Evolutionary conservation across 2,888 invertebrate genomes (phyloP).

Genomic region (Timema podura): DNA sequence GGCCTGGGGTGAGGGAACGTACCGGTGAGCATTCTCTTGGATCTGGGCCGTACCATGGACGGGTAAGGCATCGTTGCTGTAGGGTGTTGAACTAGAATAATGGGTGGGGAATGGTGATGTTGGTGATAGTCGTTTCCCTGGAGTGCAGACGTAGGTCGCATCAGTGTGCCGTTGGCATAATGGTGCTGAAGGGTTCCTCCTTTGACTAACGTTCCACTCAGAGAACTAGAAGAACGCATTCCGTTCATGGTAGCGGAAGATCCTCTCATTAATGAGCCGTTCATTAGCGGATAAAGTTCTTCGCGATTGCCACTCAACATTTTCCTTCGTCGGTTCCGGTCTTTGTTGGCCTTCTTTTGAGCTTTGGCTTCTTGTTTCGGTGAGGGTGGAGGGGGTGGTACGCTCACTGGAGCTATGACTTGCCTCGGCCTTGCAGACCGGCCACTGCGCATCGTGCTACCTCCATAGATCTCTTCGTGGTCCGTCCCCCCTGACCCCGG

Average conservation of each 20-base stretch:
- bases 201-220: slow-evolving; percentile 33
- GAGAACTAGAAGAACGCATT: slow-evolving; percentile 34
- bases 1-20: slow-evolving; percentile 33
- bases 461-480: slow-evolving; percentile 61
- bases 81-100: slow-evolving; percentile 24
- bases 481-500: slow-evolving; percentile 54
- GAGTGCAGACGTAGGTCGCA: slow-evolving; percentile 24
- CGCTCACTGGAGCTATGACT: slow-evolving; percentile 72
- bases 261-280: slow-evolving; percentile 40
- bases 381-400: slow-evolving; percentile 70
- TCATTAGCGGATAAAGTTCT: slow-evolving; percentile 56
- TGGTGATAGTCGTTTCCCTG: slow-evolving; percentile 22
- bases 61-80: slow-evolving; percentile 39
- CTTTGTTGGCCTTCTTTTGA: slow-evolving; percentile 44
- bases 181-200: slow-evolving; percentile 31
- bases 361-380: slow-evolving; percentile 59
- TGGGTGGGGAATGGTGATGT: slow-evolving; percentile 16
- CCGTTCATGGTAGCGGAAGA: slow-evolving; percentile 29
- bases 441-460: slow-evolving; percentile 49
- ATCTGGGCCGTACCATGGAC: slow-evolving; percentile 33
- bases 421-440: slow-evolving; percentile 69
- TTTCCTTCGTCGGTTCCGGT: slow-evolving; percentile 53
- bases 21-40: slow-evolving; percentile 32
- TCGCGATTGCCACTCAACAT: slow-evolving; percentile 53
- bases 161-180: slow-evolving; percentile 40